Percentiles rank a stretch among this genome's conserved stretches.
Conservation (phyloP, 2,888 invertebrate genomes). For the Pyrocoelia pectoralis region DNA sequence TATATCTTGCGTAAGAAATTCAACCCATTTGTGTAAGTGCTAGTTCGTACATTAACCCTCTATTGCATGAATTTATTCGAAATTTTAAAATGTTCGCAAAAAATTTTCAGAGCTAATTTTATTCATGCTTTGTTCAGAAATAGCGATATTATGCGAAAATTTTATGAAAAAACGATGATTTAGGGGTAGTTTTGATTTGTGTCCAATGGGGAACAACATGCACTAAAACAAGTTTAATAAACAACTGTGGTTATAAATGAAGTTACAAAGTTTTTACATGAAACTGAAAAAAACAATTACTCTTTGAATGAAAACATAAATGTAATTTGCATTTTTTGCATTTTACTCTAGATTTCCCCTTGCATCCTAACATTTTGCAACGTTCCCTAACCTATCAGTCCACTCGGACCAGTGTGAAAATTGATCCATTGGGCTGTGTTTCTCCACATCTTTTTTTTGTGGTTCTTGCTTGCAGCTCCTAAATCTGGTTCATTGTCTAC, state of each 20-base stretch:
- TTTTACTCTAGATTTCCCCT: constrained; percentile 24
- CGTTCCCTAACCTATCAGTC: constrained; percentile 21
- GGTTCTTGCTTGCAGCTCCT: constrained; percentile 39
- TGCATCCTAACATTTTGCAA: constrained; percentile 14
- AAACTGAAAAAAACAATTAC: neutral
- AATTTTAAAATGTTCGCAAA: neutral
- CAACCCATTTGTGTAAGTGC: too few relatives aligned
- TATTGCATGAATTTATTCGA: neutral
- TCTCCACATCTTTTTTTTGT: too few relatives aligned
- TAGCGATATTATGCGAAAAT: neutral
- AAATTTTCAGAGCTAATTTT: neutral
- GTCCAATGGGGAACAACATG: neutral
- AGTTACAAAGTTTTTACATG: neutral
- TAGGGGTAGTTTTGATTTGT: too few relatives aligned
- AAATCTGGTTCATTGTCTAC: constrained; percentile 36
- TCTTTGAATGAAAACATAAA: constrained; percentile 21
- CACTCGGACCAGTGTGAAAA: constrained; percentile 15
- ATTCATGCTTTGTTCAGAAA: neutral
- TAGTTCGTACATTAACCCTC: too few relatives aligned
- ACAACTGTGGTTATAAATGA: neutral
- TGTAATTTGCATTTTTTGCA: constrained; percentile 20
- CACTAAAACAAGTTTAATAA: neutral
- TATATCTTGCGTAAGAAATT: too few relatives aligned
- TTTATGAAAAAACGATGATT: too few relatives aligned
- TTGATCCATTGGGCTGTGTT: too few relatives aligned